phyloP scores from a whole-genome alignment of 2,797 vertebrate species.

The Prunella strophiata region DNA sequence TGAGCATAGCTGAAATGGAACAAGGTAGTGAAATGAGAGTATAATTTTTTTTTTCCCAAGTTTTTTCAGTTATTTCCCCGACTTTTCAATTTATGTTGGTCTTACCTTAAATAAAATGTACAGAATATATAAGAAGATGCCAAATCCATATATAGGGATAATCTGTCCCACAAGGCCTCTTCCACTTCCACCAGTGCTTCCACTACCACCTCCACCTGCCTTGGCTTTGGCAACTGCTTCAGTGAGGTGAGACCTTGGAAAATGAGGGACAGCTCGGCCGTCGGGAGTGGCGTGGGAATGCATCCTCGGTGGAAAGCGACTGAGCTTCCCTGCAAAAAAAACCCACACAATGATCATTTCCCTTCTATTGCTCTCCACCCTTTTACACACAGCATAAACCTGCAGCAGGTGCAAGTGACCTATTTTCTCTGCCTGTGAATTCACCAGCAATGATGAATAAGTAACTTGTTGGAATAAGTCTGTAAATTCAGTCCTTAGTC shows the following conservation, averaged over 20 bases:
- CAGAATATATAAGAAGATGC: conserved; percentile 93
- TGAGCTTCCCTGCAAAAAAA: conserved; percentile 83
- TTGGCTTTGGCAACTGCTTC: conserved; percentile 85
- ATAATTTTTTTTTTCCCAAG: not conserved
- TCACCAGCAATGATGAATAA: not conserved
- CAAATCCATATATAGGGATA: conserved; percentile 95
- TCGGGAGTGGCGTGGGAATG: conserved; percentile 73
- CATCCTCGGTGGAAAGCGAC: conserved; percentile 82
- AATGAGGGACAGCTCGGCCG: conserved; percentile 71
- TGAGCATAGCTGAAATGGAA: not conserved
- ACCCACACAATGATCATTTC: not conserved
- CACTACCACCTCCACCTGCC: conserved; percentile 73
- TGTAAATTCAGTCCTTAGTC: not conserved
- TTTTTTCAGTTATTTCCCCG: not conserved
- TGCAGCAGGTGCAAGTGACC: not conserved
- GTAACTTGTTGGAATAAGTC: not conserved
- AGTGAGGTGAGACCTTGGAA: conserved; percentile 80
- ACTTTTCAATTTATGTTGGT: not conserved
- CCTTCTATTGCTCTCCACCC: not conserved
- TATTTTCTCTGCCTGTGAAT: not conserved
- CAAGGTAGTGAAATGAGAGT: not conserved
- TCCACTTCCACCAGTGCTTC: conserved; percentile 72
- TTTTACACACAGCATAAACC: not conserved
- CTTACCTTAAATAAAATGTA: conserved; percentile 95
- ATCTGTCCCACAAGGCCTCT: conserved; percentile 89